Evolutionary conservation across 2,113 vertebrate genomes (phyloP).

Genomic region (Mobula hypostoma): DNA sequence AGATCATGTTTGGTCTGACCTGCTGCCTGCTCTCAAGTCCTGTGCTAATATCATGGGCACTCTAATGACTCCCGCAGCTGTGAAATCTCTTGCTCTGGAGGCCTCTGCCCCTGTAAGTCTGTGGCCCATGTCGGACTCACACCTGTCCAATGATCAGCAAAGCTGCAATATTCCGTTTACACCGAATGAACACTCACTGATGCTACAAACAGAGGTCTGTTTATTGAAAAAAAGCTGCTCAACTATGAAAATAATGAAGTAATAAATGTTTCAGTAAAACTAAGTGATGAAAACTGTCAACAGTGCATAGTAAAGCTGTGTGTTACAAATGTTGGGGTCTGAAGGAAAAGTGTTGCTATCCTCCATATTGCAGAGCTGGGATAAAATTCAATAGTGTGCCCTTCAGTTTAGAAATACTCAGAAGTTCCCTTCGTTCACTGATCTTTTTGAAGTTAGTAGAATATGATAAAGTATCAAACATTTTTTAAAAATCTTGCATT

Average conservation of each 20-base stretch:
- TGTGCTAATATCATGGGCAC: no score
- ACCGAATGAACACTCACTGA: not conserved
- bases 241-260: not conserved
- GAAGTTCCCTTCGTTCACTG: not conserved
- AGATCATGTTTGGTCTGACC: no score
- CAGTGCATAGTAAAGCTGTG: not conserved
- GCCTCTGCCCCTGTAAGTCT: no score
- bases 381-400: not conserved
- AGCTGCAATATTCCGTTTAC: not conserved
- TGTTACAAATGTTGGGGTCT: not conserved
- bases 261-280: constrained; percentile 10
- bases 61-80: no score
- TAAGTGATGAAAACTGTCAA: constrained; percentile 4
- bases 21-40: no score
- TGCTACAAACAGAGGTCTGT: not conserved
- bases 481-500: no score
- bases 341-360: not conserved
- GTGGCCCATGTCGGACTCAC: no score
- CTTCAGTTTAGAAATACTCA: not conserved
- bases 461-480: no score
- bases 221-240: constrained; percentile 9
- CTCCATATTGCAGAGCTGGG: not conserved
- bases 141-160: not conserved
- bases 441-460: no score
- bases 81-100: no score